Percentiles rank a stretch among this genome's conserved stretches.
phyloP scores from a whole-genome alignment of 1,140 invertebrate species.

The Atta colombica region DNA sequence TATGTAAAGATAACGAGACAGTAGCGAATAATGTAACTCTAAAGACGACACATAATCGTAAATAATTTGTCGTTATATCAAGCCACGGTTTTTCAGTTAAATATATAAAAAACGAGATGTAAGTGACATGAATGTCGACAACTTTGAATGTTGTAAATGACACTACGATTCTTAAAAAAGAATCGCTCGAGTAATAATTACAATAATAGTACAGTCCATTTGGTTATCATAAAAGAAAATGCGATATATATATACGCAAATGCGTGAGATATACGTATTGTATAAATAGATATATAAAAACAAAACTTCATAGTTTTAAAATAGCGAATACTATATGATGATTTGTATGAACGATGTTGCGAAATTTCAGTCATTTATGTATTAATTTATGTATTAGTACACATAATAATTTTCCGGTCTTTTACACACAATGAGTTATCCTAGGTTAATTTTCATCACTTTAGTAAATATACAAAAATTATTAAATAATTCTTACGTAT shows the following conservation, averaged over 20 bases:
- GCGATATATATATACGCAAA: background rate
- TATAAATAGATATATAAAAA: background rate
- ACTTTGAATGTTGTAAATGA: background rate
- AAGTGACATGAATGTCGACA: background rate
- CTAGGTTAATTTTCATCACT: too few relatives aligned
- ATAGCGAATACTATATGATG: background rate
- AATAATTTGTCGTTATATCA: background rate
- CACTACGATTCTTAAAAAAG: background rate
- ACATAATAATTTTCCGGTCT: too few relatives aligned
- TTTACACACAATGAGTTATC: too few relatives aligned
- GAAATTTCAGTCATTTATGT: too few relatives aligned
- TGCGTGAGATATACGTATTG: background rate
- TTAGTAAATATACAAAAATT: too few relatives aligned
- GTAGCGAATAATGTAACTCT: conserved; percentile 28
- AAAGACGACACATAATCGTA: conserved; percentile 15
- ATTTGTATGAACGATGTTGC: background rate
- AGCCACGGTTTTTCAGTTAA: background rate
- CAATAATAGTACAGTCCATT: background rate
- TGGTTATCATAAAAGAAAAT: background rate
- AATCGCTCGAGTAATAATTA: background rate
- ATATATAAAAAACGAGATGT: background rate
- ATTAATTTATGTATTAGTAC: too few relatives aligned
- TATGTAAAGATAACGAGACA: conserved; percentile 6
- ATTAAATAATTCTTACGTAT: too few relatives aligned
- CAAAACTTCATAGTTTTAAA: background rate